Base-by-base conservation (phyloP, 2,888 invertebrate genomes). In the Villa cingulata region DNA sequence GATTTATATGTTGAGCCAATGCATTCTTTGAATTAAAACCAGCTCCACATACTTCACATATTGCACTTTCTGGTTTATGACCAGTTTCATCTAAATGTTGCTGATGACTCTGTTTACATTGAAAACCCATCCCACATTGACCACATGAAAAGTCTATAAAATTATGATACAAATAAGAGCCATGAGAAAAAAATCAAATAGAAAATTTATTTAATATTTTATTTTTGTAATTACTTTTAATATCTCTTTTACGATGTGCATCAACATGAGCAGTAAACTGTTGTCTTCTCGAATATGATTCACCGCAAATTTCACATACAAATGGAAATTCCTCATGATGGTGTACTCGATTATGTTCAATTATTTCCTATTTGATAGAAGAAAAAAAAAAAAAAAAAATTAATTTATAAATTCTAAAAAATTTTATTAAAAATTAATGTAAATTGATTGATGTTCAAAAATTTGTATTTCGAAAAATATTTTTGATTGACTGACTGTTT, bases 211-310 rank as follows among this genome's bases (percentile, higher is more conserved):
- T 16, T 36, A 6, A 38, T n/a, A 38, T 19, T 12, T 16, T 49
- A 43, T 2, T 32, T 12, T 18, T 16, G n/a, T 60, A 45, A 49
- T 65, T 65, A 67, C 67, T 65, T 68, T 66, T 68, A 59, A 64
- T 62, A 58, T 67, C 67, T 59, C 68, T 68, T 57, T 66, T 67
- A 54, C 60, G 63, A 59, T 69, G 69, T 54, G 67, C 64, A 57
- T 68, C 65, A 50, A 68, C 65, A 54, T 69, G 69, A 46, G 66
- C 68, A 51, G 64, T 66, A 54, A 66, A 69, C 54, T 69, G 69
- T 51, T 69, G 69, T 23, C 65, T 62, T 19, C 69, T 60, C 16
- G 66, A 64, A 53, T 68, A 69, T 36, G 68, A 68, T 53, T 69
- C 69, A 32, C 69, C 69, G 49, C 69, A 69, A 38, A 64, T 65